Evolutionary conservation across 2,113 vertebrate genomes (phyloP).

Genomic region (Cololabis saira): DNA sequence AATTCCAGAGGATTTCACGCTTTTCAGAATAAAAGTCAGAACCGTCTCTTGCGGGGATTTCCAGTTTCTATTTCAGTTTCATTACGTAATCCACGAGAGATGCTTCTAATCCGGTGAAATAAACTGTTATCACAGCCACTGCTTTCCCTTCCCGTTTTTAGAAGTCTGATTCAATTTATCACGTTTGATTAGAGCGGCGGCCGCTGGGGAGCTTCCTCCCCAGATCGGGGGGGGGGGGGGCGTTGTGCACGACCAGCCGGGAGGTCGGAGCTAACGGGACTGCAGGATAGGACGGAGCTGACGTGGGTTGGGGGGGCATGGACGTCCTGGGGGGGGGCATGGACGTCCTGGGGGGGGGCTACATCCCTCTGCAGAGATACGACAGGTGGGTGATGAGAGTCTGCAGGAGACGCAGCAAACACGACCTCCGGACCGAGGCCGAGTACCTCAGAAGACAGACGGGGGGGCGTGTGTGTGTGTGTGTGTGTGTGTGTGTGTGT

Average conservation of each 20-base stretch:
- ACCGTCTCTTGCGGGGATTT: background rate
- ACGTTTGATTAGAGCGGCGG: slow-evolving; percentile 51
- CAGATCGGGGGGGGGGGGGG: too few relatives aligned
- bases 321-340: slow-evolving; percentile 26
- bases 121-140: slow-evolving; percentile 1
- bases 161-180: slow-evolving; percentile 38
- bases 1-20: too few relatives aligned
- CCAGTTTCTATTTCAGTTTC: background rate
- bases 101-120: background rate
- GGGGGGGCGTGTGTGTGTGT: background rate
- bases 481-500: slow-evolving; percentile 12
- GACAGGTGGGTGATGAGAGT: slow-evolving; percentile 33
- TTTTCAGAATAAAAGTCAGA: too few relatives aligned
- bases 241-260: slow-evolving; percentile 10
- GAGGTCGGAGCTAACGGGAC: slow-evolving; percentile 38
- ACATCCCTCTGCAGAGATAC: slow-evolving; percentile 22
- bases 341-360: slow-evolving; percentile 28
- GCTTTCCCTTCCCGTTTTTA: background rate
- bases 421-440: slow-evolving; percentile 41
- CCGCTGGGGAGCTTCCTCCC: slow-evolving; percentile 22
- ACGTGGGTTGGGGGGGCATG: slow-evolving; percentile 24
- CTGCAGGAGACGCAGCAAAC: slow-evolving; percentile 17
- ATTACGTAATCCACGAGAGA: background rate
- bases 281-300: slow-evolving; percentile 38
- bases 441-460: slow-evolving; percentile 25